Evolutionary conservation across 2,113 vertebrate genomes (phyloP).

Genomic region (human (Homo sapiens)): DNA sequence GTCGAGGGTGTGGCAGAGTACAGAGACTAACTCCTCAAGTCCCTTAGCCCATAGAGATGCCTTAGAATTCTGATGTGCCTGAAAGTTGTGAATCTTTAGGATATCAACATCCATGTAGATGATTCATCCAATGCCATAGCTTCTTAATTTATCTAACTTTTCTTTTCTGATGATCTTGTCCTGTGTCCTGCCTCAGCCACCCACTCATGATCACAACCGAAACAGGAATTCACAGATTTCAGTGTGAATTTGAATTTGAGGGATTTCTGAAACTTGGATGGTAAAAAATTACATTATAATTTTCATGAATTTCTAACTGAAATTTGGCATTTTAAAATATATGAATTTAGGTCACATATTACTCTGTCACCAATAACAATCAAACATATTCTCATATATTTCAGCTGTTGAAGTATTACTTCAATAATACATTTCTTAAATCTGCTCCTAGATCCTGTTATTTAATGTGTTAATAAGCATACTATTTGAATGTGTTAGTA

Average conservation of each 20-base stretch:
- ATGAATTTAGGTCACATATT: background rate
- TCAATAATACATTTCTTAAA: constrained; percentile 15
- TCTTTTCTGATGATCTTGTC: background rate
- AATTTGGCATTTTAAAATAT: background rate
- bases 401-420: background rate
- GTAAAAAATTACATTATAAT: background rate
- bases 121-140: background rate
- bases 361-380: background rate
- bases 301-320: constrained; percentile 20
- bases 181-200: background rate
- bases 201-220: background rate
- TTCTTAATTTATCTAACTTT: background rate
- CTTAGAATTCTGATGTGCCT: background rate
- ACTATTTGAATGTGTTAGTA: background rate
- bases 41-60: background rate
- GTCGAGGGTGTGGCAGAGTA: background rate
- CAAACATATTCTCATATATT: background rate
- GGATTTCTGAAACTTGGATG: background rate
- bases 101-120: background rate
- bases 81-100: background rate
- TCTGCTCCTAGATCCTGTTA: background rate
- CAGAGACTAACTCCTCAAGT: background rate
- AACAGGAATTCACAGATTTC: background rate
- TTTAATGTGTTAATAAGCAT: background rate
- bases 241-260: background rate